Percentiles rank a stretch among this genome's conserved stretches.
Evolutionary conservation across 2,797 vertebrate species (phyloP).

Genomic region (Valencia hispanica): DNA sequence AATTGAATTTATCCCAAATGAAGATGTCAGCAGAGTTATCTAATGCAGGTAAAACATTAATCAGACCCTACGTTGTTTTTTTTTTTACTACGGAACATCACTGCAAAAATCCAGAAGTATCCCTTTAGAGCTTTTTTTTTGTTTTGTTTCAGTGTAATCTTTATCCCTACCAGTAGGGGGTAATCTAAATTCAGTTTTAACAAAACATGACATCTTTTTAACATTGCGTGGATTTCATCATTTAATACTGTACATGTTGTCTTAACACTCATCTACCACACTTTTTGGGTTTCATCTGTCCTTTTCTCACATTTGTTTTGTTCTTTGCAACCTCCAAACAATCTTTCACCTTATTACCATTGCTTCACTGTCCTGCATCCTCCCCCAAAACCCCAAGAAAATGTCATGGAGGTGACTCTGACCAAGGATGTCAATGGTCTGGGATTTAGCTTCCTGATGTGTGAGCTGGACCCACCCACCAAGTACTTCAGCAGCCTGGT

Average conservation of each 20-base stretch:
- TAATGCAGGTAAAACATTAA: too few species aligned
- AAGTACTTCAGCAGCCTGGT: constrained; percentile 76
- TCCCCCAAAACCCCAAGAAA: constrained; percentile 72
- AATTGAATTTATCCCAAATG: too few species aligned
- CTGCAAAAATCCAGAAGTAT: too few species aligned
- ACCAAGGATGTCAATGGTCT: constrained; percentile 84
- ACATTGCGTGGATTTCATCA: too few species aligned
- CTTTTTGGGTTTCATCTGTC: not conserved
- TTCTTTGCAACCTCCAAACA: not conserved
- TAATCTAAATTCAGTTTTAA: not conserved
- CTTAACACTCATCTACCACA: not conserved
- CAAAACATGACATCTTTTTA: too few species aligned
- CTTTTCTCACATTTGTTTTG: not conserved
- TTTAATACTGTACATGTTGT: not conserved
- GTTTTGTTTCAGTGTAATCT: not conserved
- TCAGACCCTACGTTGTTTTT: too few species aligned
- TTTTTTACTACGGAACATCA: too few species aligned
- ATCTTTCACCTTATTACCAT: not conserved
- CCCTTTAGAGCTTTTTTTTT: too few species aligned
- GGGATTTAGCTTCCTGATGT: constrained; percentile 89
- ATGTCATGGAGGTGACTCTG: constrained; percentile 85
- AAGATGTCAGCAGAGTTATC: too few species aligned
- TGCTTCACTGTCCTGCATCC: not conserved
- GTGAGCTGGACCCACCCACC: constrained; percentile 66
- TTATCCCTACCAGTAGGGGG: too few species aligned